A percentile compares a stretch with the other conserved stretches of the same genome.
Evolutionary conservation across 2,113 vertebrate genomes (phyloP).

Genomic region (Ptilorrhoa leucosticta): DNA sequence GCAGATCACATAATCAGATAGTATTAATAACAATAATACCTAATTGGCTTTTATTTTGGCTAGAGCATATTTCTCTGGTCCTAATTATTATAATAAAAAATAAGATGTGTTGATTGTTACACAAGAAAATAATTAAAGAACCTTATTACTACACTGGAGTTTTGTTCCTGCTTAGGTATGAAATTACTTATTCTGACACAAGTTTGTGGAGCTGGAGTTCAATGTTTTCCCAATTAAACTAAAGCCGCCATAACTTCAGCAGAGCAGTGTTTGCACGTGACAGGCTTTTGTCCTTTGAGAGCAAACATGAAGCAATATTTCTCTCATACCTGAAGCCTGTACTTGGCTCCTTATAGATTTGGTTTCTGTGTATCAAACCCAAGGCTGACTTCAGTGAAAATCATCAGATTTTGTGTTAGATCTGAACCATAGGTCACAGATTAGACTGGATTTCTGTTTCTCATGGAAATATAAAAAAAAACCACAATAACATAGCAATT

Average conservation of each 20-base stretch:
- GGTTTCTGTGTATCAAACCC: neutral
- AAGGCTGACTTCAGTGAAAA: neutral
- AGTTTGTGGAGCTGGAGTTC: neutral
- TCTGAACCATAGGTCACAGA: neutral
- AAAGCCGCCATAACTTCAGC: neutral
- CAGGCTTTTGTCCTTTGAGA: neutral
- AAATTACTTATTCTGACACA: neutral
- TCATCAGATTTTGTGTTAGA: neutral
- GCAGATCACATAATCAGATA: conserved; percentile 20
- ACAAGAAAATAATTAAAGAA: neutral
- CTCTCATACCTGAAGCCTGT: neutral
- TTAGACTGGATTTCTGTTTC: neutral
- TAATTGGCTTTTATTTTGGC: neutral
- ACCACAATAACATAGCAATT: neutral
- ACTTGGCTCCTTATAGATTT: neutral
- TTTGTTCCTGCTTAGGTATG: neutral
- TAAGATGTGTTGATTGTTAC: neutral
- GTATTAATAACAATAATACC: neutral
- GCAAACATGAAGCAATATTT: neutral
- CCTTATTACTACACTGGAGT: neutral
- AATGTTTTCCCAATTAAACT: neutral
- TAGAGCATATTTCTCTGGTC: neutral
- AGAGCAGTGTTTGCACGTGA: neutral
- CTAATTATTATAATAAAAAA: conserved; percentile 1
- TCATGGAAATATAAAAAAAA: neutral